Evolutionary conservation across 1,140 invertebrate species (phyloP).

Genomic region (Heterodera carotae): DNA sequence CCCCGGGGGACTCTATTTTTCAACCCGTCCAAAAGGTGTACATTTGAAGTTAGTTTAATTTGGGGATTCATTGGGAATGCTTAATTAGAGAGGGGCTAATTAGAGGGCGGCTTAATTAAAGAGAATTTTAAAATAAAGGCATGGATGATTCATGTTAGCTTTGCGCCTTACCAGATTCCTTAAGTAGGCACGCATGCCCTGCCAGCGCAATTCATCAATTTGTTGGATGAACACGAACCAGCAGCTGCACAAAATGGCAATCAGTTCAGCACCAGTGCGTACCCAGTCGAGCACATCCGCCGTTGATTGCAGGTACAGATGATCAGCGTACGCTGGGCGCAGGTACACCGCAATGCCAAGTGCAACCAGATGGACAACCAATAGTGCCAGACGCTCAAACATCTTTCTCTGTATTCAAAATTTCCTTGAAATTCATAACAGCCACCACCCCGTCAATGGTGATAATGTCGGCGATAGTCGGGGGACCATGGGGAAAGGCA

Average conservation of each 20-base stretch:
- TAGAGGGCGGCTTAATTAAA: too few species aligned
- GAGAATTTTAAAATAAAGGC: too few species aligned
- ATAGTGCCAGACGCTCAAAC: slow-evolving; percentile 81
- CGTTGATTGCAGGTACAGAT: slow-evolving; percentile 68
- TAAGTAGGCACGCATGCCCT: slow-evolving; percentile 83
- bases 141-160: too few species aligned
- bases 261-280: slow-evolving; percentile 79
- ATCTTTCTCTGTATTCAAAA: slow-evolving; percentile 82
- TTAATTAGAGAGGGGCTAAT: too few species aligned
- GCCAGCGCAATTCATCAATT: slow-evolving; percentile 87
- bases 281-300: slow-evolving; percentile 66
- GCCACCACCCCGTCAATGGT: too few species aligned
- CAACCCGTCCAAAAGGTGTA: too few species aligned
- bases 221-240: slow-evolving; percentile 87
- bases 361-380: slow-evolving; percentile 80
- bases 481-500: too few species aligned
- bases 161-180: slow-evolving; percentile 88
- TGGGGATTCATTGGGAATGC: too few species aligned
- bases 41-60: too few species aligned
- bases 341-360: slow-evolving; percentile 87
- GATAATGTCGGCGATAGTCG: too few species aligned
- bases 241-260: slow-evolving; percentile 80
- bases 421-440: too few species aligned
- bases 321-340: slow-evolving; percentile 72
- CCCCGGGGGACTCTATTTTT: too few species aligned